Conservation (phyloP, 2,797 vertebrate species). For the Platalea minor region DNA sequence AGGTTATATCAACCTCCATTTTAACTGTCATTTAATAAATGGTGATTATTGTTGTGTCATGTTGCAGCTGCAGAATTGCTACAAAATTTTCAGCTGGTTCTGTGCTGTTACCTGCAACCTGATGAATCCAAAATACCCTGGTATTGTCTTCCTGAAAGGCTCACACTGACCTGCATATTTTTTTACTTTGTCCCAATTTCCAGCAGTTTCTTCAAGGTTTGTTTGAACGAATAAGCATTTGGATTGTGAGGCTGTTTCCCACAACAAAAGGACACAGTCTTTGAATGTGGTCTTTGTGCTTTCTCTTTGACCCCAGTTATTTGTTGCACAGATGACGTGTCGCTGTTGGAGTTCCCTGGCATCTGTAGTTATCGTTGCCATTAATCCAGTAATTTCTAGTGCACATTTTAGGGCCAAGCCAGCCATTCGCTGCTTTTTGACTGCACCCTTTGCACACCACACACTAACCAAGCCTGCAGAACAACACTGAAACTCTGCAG, state of each 20-base stretch:
- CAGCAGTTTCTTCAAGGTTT: background rate
- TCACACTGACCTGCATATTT: background rate
- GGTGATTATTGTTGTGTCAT: background rate
- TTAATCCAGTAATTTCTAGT: background rate
- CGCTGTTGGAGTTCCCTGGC: background rate
- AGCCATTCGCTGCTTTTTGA: background rate
- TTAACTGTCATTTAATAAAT: background rate
- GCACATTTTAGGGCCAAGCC: background rate
- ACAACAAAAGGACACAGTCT: background rate
- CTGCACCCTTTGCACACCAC: background rate
- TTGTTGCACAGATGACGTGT: background rate
- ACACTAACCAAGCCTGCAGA: background rate
- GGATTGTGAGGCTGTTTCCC: background rate
- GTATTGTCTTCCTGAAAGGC: background rate
- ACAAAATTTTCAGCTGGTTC: background rate
- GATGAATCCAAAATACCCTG: background rate
- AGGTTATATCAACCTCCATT: background rate
- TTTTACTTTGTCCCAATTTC: background rate
- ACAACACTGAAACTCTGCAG: background rate
- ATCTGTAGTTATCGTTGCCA: background rate
- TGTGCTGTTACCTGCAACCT: background rate
- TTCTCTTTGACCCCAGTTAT: conserved; percentile 7
- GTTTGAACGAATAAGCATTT: background rate
- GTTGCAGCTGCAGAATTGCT: background rate
- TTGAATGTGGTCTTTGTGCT: background rate